Evolutionary conservation across 2,888 invertebrate genomes (phyloP), one percentile per base, ranked within the genome.

Genomic region (Cerceris rybyensis): DNA sequence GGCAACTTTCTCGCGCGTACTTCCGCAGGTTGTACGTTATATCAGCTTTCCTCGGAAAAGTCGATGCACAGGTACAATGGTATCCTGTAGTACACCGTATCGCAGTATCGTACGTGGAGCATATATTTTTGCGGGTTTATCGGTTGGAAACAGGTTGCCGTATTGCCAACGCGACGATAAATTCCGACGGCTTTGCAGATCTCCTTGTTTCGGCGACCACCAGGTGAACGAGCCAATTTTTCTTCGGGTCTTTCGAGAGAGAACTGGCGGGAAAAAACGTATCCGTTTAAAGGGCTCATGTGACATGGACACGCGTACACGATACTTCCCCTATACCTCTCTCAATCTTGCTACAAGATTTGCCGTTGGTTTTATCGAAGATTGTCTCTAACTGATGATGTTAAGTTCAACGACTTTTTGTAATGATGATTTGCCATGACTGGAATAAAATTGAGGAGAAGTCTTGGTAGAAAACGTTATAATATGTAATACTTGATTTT

Each of bases 101-200:
- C 28, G 39, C 57, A 6, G 28, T 57, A 49, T 55, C 64, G 17
- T 39, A 54, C 64, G 43, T 72, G 78, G 70, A 76, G 80, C 81
- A 78, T 81, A 84, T 86, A 84, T 83, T 81, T 72, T 63, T 78
- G 67, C 63, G 73, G 80, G 57, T 85, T 85, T 86, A 87, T 87
- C 83, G 87, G 76, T 70, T 78, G 75, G 73, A 77, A 82, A 68
- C 82, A 85, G 85, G 82, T 83, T 75, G 81, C 81, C 77, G 76
- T 75, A 80, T 85, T 82, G 82, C 75, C 69, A 75, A 73, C 68
- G 60, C 46, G 60, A 67, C 82, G 74, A 87, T 87, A 88, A 86
- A 86, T 86, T 81, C 76, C 59, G 65, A 73, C 67, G 75, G 78
- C 74, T 78, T 73, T 70, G 74, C 57, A 14, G 17, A 14, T 14